These are phyloP conservation scores for Chrysochloris asiatica DNA, from an alignment of 2,113 vertebrate genomes.

Conservation along the genomic window DNA sequence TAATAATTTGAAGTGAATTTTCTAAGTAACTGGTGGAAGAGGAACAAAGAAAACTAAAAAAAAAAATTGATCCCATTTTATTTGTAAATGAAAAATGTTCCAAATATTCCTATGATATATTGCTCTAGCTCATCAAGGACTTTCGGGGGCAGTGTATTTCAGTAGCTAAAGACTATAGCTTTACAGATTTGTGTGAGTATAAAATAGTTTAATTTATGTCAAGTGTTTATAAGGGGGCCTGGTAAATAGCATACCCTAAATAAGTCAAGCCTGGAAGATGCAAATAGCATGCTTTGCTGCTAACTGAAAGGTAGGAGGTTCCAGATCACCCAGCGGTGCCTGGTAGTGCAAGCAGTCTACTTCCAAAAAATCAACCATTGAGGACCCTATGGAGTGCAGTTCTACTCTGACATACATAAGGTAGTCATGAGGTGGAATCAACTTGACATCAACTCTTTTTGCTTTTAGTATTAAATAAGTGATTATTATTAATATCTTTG, in stretches of 20 bases:
- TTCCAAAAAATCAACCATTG: background rate
- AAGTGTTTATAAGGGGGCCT: background rate
- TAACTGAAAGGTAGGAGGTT: background rate
- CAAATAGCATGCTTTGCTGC: background rate
- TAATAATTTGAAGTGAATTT: slow-evolving; percentile 58
- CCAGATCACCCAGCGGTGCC: background rate
- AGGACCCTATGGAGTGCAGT: background rate
- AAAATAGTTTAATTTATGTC: background rate
- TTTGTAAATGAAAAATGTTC: background rate
- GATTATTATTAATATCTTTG: background rate
- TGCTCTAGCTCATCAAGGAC: background rate
- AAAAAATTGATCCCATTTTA: background rate
- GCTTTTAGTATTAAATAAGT: background rate
- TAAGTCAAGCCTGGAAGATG: background rate
- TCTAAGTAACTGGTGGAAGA: slow-evolving; percentile 36
- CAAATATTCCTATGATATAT: background rate
- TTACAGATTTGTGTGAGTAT: background rate
- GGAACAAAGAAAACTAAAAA: slow-evolving; percentile 4
- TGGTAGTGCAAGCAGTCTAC: background rate
- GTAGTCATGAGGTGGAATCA: background rate
- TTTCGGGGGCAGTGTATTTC: background rate
- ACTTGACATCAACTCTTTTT: background rate
- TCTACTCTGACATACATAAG: background rate
- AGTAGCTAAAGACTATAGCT: background rate
- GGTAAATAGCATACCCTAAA: background rate